phyloP scores from a whole-genome alignment of 2,797 vertebrate species.

The Trematomus bernacchii region DNA sequence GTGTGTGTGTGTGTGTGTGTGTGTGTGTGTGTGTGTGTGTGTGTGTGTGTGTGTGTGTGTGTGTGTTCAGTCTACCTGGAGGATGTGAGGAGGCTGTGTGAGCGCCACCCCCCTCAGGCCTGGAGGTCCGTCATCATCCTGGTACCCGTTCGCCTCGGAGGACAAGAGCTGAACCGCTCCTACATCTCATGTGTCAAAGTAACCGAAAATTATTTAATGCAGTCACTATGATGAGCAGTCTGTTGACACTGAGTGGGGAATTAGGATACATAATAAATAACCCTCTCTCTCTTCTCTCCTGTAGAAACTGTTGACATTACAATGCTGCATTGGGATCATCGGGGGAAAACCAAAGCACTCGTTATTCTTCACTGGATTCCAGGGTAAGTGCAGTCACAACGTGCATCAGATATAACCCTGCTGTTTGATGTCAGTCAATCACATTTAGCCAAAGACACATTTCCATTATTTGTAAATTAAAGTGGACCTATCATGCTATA shows the following conservation, averaged over 20 bases:
- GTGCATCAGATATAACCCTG: not conserved
- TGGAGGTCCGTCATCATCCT: slow-evolving; percentile 90
- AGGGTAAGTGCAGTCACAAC: slow-evolving; percentile 81
- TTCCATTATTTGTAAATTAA: no score
- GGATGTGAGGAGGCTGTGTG: slow-evolving; percentile 86
- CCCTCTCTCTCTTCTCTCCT: slow-evolving; percentile 6
- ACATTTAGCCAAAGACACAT: not conserved
- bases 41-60: no score
- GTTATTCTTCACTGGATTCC: slow-evolving; percentile 92
- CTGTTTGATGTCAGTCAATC: not conserved
- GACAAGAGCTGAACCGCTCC: slow-evolving; percentile 89
- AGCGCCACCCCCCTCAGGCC: slow-evolving; percentile 48
- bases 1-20: no score
- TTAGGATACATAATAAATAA: not conserved
- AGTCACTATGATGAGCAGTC: not conserved
- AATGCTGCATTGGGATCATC: slow-evolving; percentile 92
- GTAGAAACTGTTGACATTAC: slow-evolving; percentile 89
- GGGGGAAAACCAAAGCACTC: slow-evolving; percentile 94
- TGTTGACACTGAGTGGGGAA: not conserved
- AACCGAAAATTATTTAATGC: slow-evolving; percentile 4
- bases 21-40: not conserved
- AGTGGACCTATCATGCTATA: no score
- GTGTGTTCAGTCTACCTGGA: slow-evolving; percentile 87
- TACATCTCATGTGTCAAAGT: slow-evolving; percentile 92
- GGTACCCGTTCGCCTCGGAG: slow-evolving; percentile 92